These are phyloP conservation scores for Cyprinella venusta DNA, from an alignment of 2,797 vertebrate species.

Conservation along the genomic window DNA sequence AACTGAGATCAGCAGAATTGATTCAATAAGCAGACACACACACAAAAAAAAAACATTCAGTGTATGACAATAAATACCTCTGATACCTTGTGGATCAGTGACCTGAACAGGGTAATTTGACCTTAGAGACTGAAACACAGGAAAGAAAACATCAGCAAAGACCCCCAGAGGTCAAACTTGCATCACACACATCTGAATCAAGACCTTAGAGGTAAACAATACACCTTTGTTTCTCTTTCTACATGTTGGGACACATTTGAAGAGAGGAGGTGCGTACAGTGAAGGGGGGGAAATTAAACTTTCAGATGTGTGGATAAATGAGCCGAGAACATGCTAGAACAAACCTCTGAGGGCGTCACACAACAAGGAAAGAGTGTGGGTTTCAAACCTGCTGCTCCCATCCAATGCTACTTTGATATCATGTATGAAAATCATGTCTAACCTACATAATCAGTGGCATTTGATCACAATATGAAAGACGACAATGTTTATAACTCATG, in stretches of 20 bases:
- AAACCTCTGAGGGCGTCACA: conserved; percentile 37
- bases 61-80: conserved; percentile 6
- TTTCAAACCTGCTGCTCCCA: neutral
- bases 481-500: conserved; percentile 30
- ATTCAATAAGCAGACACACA: neutral
- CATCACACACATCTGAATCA: conserved; percentile 22
- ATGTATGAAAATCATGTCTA: conserved; percentile 18
- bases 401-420: conserved; percentile 11
- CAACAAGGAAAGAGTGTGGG: neutral
- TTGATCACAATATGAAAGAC: conserved; percentile 25
- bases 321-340: conserved; percentile 55
- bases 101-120: conserved; percentile 93
- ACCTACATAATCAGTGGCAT: conserved; percentile 15
- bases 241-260: conserved; percentile 42
- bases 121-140: conserved; percentile 77
- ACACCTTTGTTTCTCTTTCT: conserved; percentile 47
- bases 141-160: conserved; percentile 41
- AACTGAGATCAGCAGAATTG: neutral
- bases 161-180: conserved; percentile 6
- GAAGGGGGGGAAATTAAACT: conserved; percentile 37
- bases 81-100: conserved; percentile 86
- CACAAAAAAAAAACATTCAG: neutral
- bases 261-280: conserved; percentile 41
- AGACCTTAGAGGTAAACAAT: conserved; percentile 37
- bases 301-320: conserved; percentile 54